These are phyloP conservation scores for Dasypus novemcinctus DNA, from an alignment of 2,113 vertebrate genomes.

Conservation along the genomic window DNA sequence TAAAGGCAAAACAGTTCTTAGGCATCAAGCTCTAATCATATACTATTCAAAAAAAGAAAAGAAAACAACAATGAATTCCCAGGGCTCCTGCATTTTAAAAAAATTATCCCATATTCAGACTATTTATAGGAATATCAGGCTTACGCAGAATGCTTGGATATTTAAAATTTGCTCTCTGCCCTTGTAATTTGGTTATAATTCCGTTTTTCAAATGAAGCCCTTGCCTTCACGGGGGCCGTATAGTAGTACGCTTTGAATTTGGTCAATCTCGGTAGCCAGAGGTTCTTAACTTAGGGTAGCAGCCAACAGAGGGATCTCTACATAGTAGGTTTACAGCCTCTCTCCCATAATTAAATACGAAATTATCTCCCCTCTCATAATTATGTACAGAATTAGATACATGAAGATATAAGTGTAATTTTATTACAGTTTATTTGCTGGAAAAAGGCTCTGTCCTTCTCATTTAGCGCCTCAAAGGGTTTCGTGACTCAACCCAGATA, in stretches of 20 bases:
- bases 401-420: background rate
- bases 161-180: background rate
- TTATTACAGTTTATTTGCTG: background rate
- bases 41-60: background rate
- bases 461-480: background rate
- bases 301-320: background rate
- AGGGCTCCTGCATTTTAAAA: background rate
- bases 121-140: slow-evolving; percentile 1
- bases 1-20: background rate
- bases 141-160: background rate
- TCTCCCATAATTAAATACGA: background rate
- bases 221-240: background rate
- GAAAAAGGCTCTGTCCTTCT: background rate
- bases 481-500: background rate
- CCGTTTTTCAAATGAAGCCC: background rate
- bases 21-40: background rate
- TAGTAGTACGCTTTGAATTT: background rate
- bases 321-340: background rate
- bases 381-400: background rate
- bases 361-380: background rate
- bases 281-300: background rate
- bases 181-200: background rate
- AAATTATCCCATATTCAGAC: slow-evolving; percentile 30
- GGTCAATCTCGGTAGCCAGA: background rate
- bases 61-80: background rate